Conservation (phyloP, 64 coral and sea anemone species). For the Pocillopora verrucosa region DNA sequence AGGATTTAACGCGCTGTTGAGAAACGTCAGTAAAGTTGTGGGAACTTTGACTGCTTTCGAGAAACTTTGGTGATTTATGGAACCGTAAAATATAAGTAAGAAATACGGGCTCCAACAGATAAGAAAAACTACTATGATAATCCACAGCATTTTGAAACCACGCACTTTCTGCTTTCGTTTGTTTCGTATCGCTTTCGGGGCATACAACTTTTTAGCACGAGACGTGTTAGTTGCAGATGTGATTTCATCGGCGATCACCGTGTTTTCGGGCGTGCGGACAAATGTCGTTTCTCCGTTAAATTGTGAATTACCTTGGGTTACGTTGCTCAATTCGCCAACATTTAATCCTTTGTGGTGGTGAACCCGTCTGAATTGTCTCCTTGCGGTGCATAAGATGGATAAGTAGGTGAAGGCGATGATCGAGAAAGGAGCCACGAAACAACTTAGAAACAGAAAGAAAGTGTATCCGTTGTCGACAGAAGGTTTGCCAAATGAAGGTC, state of each 20-base stretch:
- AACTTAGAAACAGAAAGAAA: constrained; percentile 75
- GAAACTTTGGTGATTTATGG: constrained; percentile 51
- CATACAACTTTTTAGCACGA: constrained; percentile 9
- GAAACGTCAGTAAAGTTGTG: constrained; percentile 70
- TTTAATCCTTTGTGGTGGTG: constrained; percentile 46
- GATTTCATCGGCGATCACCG: constrained; percentile 63
- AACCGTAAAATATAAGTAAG: constrained; percentile 86
- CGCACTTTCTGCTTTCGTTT: constrained; percentile 44
- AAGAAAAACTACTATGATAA: constrained; percentile 78
- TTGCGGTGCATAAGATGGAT: constrained; percentile 80
- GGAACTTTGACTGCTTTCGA: constrained; percentile 62
- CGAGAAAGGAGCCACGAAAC: constrained; percentile 71
- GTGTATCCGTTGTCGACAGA: constrained; percentile 80
- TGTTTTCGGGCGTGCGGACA: constrained; percentile 34
- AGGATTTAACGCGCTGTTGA: constrained; percentile 80
- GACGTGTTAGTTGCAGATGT: constrained; percentile 74
- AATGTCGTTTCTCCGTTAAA: constrained; percentile 21
- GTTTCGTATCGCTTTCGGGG: neutral
- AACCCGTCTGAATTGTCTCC: constrained; percentile 78
- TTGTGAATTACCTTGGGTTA: constrained; percentile 7
- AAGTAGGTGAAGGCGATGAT: constrained; percentile 74
- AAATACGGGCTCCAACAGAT: constrained; percentile 92
- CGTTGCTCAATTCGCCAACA: neutral
- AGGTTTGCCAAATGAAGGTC: constrained; percentile 74
- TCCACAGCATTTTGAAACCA: constrained; percentile 79